Evolutionary conservation across 2,797 vertebrate genomes (phyloP).

Genomic region (Pelobates cultripes): DNA sequence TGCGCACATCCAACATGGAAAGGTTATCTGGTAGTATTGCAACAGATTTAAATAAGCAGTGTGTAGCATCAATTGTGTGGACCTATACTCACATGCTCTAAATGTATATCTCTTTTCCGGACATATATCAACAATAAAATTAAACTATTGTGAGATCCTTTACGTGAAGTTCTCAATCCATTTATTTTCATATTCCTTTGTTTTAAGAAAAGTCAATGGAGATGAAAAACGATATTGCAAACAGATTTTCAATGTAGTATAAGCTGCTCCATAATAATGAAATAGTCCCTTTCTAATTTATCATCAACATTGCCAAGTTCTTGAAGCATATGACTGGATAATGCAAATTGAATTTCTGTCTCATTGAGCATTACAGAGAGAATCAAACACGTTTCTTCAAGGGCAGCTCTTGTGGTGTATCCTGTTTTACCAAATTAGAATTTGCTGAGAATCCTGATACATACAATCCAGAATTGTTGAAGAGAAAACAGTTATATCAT

Average conservation of each 20-base stretch:
- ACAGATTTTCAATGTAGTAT: slow-evolving; percentile 39
- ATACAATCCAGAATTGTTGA: neutral
- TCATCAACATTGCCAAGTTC: slow-evolving; percentile 52
- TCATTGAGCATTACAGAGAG: slow-evolving; percentile 52
- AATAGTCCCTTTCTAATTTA: slow-evolving; percentile 53
- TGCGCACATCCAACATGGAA: neutral
- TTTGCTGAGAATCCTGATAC: slow-evolving; percentile 16
- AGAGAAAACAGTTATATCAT: too few relatives aligned
- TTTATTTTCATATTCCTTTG: slow-evolving; percentile 29
- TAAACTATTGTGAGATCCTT: neutral
- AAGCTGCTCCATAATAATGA: slow-evolving; percentile 47
- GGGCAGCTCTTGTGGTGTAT: slow-evolving; percentile 36
- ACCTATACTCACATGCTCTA: neutral
- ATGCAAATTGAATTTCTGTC: slow-evolving; percentile 57
- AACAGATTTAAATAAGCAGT: neutral
- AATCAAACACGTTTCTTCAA: slow-evolving; percentile 51
- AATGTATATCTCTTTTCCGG: too few relatives aligned
- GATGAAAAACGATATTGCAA: slow-evolving; percentile 43
- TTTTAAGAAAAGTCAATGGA: slow-evolving; percentile 42
- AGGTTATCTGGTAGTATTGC: neutral
- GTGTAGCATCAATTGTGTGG: too few relatives aligned
- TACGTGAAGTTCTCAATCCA: slow-evolving; percentile 4
- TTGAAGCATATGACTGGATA: slow-evolving; percentile 56
- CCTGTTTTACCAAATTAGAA: slow-evolving; percentile 18
- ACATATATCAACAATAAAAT: neutral